Percentiles rank a stretch among this genome's conserved stretches.
These are phyloP conservation scores for Caenorhabditis auriculariae DNA, from an alignment of 2,888 invertebrate genomes.

Conservation along the genomic window DNA sequence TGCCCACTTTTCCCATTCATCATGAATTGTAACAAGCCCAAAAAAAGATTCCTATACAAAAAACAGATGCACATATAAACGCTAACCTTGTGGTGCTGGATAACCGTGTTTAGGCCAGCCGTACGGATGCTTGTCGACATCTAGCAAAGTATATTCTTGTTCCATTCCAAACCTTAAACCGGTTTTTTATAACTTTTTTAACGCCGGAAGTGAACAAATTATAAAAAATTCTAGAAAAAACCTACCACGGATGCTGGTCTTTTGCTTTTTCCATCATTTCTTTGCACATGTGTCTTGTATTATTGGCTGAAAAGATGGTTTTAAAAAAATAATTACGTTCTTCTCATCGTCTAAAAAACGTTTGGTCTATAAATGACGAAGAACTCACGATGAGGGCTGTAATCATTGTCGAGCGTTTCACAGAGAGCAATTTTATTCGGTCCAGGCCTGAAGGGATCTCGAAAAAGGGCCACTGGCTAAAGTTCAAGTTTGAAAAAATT, in stretches of 20 bases:
- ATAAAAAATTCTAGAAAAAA: too few species aligned
- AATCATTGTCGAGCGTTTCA: conserved; percentile 47
- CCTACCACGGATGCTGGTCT: conserved; percentile 56
- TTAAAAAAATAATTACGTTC: background rate
- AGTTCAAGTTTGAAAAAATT: background rate
- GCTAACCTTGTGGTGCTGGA: conserved; percentile 33
- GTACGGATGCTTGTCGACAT: conserved; percentile 56
- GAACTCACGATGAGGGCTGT: conserved; percentile 44
- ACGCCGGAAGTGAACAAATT: too few species aligned
- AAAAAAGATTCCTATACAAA: too few species aligned
- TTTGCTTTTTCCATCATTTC: conserved; percentile 66
- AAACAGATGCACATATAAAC: background rate
- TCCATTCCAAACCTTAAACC: conserved; percentile 66
- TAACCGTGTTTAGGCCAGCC: conserved; percentile 55
- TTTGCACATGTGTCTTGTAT: conserved; percentile 65
- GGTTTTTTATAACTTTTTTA: too few species aligned
- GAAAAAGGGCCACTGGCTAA: conserved; percentile 81
- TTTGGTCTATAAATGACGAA: too few species aligned
- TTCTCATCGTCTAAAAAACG: too few species aligned
- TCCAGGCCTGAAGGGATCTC: conserved; percentile 76
- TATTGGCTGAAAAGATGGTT: conserved; percentile 59
- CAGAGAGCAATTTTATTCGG: conserved; percentile 53
- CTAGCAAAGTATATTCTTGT: conserved; percentile 69
- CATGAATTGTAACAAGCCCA: too few species aligned
- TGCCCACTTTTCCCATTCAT: too few species aligned